Evolutionary conservation across 2,888 invertebrate species (phyloP), one percentile per base, ranked within the genome.

Genomic region (Pecten maximus): DNA sequence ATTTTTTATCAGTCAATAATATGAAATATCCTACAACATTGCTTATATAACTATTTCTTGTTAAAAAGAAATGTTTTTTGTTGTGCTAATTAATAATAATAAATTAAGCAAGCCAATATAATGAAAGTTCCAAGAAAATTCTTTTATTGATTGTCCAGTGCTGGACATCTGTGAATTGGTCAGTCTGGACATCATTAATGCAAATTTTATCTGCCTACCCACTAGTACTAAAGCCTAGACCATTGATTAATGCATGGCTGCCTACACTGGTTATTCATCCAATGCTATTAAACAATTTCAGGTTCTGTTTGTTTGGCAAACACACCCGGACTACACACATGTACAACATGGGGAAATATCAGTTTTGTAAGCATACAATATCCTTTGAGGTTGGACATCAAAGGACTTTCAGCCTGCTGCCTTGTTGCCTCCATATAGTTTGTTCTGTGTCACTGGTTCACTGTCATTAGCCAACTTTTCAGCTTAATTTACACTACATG

Each of bases 301-400:
- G 74, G 28, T 74, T 74, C 74, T 74, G 35, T 74, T 74, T 74
- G 74, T 74, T 74, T 74, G 74, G 74, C 74, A 74, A 74, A 74
- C 74, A 74, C 74, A 35, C 28, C 74, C 54, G n/a, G 23, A 54
- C 54, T 54, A 35, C 74, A 74, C 74, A 74, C 74, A 74, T 74
- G 74, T 74, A 74, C 28, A 35, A 74, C 74, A 35, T 74, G 74
- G 74, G 74, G 74, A 74, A 74, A 74, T 74, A 74, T 74, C 74
- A 74, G 74, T 74, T 35, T 74, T 74, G 74, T 74, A 74, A 6
- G 74, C 74, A 74, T 74, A 74, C 74, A 35, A 35, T 54, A 28
- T 74, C 74, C 74, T 74, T 74, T 74, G 74, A 74, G 74, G 74
- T 74, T 74, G 74, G 74, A 74, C 74, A 74, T 74, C 74, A 74